phyloP scores from a whole-genome alignment of 2,888 invertebrate genomes.

The Poecilus cupreus region DNA sequence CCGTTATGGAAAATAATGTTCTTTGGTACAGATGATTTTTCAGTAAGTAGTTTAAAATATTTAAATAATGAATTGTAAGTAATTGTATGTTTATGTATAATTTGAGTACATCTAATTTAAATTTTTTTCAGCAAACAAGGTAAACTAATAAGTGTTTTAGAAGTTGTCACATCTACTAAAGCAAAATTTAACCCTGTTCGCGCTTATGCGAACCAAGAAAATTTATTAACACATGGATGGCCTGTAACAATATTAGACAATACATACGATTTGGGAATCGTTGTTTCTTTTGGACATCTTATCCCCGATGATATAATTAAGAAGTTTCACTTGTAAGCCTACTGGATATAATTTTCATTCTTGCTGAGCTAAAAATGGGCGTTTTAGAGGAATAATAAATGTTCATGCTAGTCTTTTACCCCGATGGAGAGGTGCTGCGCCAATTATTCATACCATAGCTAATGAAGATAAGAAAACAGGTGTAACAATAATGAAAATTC shows the following conservation, averaged over 20 bases:
- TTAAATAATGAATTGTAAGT: conserved; percentile 82
- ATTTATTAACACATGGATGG: conserved; percentile 81
- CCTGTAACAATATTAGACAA: conserved; percentile 73
- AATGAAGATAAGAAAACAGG: conserved; percentile 89
- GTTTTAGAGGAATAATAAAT: conserved; percentile 90
- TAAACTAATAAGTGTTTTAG: conserved; percentile 75
- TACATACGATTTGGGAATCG: conserved; percentile 88
- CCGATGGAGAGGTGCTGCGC: conserved; percentile 94
- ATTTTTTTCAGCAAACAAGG: conserved; percentile 74
- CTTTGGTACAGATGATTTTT: conserved; percentile 91
- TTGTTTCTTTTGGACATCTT: conserved; percentile 95
- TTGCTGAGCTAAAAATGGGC: conserved; percentile 32
- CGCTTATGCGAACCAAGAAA: conserved; percentile 79
- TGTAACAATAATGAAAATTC: conserved; percentile 90
- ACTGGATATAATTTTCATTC: background rate
- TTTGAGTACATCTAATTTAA: conserved; percentile 19
- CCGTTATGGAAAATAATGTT: conserved; percentile 82
- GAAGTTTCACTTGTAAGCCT: conserved; percentile 86
- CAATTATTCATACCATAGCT: conserved; percentile 89
- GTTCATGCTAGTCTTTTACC: conserved; percentile 95
- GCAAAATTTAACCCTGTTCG: conserved; percentile 79
- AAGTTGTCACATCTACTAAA: conserved; percentile 83
- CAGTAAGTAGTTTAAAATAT: conserved; percentile 82
- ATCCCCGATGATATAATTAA: conserved; percentile 86
- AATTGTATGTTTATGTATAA: conserved; percentile 17